Base-by-base conservation (phyloP, 2,888 invertebrate species). In the Drosophila nr. medialis region DNA sequence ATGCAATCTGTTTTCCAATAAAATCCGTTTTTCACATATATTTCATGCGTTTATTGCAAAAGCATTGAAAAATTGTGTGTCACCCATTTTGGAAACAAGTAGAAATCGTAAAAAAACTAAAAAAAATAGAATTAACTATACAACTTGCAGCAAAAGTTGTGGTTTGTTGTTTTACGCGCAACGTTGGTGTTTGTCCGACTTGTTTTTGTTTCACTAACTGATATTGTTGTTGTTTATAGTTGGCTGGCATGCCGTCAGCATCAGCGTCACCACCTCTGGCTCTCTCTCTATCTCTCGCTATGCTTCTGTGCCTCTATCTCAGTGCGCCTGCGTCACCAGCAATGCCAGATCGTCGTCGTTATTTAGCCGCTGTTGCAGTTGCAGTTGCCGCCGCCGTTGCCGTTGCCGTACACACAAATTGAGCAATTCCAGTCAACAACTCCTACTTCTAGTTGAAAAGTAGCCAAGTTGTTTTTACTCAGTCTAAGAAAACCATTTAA, bases 341-440 rank as follows among this genome's bases (percentile, higher is more conserved):
- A 60, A 64, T 64, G 58, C 68, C 71, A 62, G 56, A 48, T 64
- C 61, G 56, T 67, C 75, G 67, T 64, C 74, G 81, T 81, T 82
- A 69, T 66, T 76, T 71, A 72, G 78, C 64, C 59, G 54, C 59
- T 42, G 71, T 18, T 34, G 62, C 42, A 5, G 71, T 48, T 40
- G 27, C 13, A 8, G 60, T 40, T 30, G 56, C 34, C 1, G 62
- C 42, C 34, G 62, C 24, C 13, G 71, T 56, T 51, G 68, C 32
- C 45, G 73, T 59, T 58, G 68, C 70, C 65, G 80, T 72, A 80
- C 84, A 84, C 89, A 85, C 88, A 90, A 86, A 86, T 86, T 86
- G 90, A 90, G 90, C 86, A 86, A 90, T 86, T 90, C 89, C 83
- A 89, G 88, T 85, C 88, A 86, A 88, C 83, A 88, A 86, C 88